Evolutionary conservation across 2,113 vertebrate species (phyloP).

Genomic region (Labrus mixtus): DNA sequence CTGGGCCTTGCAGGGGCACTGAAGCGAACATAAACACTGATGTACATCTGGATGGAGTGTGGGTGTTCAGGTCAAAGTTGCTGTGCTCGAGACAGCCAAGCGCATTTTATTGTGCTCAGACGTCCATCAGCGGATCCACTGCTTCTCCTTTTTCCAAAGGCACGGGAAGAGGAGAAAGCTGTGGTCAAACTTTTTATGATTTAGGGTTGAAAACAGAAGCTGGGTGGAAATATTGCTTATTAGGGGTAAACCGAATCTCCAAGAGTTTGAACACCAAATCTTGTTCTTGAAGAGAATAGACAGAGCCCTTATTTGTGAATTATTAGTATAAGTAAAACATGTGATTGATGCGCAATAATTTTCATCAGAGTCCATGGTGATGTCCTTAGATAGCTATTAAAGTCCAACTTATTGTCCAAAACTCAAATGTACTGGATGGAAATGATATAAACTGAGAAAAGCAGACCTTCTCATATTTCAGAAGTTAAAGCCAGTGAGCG

Average conservation of each 20-base stretch:
- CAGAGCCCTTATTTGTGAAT: background rate
- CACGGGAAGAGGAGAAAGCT: conserved; percentile 34
- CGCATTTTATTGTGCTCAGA: conserved; percentile 64
- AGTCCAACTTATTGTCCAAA: background rate
- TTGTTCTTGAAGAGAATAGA: conserved; percentile 24
- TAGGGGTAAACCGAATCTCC: conserved; percentile 54
- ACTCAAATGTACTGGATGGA: background rate
- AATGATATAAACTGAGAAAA: background rate
- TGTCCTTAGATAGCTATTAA: background rate
- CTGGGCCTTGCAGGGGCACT: conserved; percentile 63
- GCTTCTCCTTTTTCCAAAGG: conserved; percentile 16
- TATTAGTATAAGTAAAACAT: background rate
- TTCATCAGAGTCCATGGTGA: background rate
- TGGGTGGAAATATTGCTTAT: conserved; percentile 39
- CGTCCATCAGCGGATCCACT: conserved; percentile 56
- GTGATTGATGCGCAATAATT: background rate
- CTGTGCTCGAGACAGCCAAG: conserved; percentile 56
- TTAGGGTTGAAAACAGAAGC: conserved; percentile 49
- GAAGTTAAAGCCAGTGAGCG: background rate
- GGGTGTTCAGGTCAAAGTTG: conserved; percentile 75
- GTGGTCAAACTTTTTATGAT: conserved; percentile 40
- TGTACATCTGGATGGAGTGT: conserved; percentile 74
- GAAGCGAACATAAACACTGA: conserved; percentile 70
- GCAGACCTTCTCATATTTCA: background rate
- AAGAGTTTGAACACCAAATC: conserved; percentile 29